Percentiles rank a stretch among this genome's conserved stretches.
Conservation (phyloP, 2,888 invertebrate genomes). For the Operophtera brumata region DNA sequence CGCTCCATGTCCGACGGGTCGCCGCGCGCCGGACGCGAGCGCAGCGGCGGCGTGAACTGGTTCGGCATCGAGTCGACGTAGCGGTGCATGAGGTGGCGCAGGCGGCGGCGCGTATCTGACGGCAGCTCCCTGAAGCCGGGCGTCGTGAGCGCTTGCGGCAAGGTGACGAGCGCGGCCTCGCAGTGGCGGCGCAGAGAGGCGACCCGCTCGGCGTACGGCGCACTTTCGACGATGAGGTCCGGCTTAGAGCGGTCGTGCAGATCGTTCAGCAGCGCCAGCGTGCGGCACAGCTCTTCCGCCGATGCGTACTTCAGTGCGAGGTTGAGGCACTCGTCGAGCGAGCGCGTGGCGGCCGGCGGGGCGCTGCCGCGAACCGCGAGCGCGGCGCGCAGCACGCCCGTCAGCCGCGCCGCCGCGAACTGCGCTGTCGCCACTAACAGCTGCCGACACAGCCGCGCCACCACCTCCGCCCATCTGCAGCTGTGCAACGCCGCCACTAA, state of each 20-base stretch:
- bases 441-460: slow-evolving; percentile 88
- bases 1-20: slow-evolving; percentile 52
- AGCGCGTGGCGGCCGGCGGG: slow-evolving; percentile 48
- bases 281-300: slow-evolving; percentile 90
- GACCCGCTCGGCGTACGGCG: slow-evolving; percentile 23
- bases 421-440: slow-evolving; percentile 90
- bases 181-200: slow-evolving; percentile 56
- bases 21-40: slow-evolving; percentile 35
- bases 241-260: slow-evolving; percentile 44
- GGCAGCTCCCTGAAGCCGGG: slow-evolving; percentile 63
- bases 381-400: slow-evolving; percentile 86
- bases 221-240: slow-evolving; percentile 46
- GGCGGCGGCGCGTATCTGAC: slow-evolving; percentile 55
- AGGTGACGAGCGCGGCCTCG: slow-evolving; percentile 59
- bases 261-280: slow-evolving; percentile 81
- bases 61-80: background rate
- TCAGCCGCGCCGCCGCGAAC: slow-evolving; percentile 89
- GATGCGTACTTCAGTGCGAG: slow-evolving; percentile 89
- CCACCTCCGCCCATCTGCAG: slow-evolving; percentile 91
- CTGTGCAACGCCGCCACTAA: slow-evolving; percentile 85
- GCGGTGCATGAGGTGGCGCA: slow-evolving; percentile 44
- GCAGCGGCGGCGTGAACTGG: slow-evolving; percentile 36
- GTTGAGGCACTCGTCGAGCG: slow-evolving; percentile 88
- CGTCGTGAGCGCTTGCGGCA: slow-evolving; percentile 56
- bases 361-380: slow-evolving; percentile 54